Conservation (phyloP, 2,113 vertebrate genomes). For the Apus apus region DNA sequence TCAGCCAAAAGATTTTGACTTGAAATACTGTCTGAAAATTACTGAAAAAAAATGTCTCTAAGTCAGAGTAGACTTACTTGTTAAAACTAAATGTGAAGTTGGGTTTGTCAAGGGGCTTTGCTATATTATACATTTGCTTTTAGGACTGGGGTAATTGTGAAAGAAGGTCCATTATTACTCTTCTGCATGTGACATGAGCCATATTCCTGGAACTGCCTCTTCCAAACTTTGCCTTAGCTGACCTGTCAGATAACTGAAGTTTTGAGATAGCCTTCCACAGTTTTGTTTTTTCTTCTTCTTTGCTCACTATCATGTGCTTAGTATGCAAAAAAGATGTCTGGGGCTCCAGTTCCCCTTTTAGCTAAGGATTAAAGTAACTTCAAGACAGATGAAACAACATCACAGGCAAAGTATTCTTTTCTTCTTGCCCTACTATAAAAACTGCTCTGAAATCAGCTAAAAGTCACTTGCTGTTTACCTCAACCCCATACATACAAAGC, state of each 20-base stretch:
- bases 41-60: not conserved
- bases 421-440: not conserved
- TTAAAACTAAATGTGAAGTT: not conserved
- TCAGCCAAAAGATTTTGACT: not conserved
- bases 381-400: not conserved
- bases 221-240: not conserved
- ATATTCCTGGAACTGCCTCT: not conserved
- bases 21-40: not conserved
- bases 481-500: not conserved
- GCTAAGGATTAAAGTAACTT: not conserved
- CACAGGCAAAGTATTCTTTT: not conserved
- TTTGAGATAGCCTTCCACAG: not conserved
- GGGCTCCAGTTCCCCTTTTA: not conserved
- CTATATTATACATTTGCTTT: not conserved
- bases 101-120: not conserved
- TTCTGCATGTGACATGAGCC: not conserved
- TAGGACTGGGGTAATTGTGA: not conserved
- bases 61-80: not conserved
- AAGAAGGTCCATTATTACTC: not conserved
- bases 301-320: not conserved
- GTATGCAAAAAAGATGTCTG: not conserved
- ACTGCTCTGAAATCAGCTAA: not conserved
- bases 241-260: slow-evolving; percentile 72
- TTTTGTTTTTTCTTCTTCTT: not conserved
- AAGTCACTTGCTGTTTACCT: not conserved